Evolutionary conservation across 2,888 invertebrate genomes (phyloP).

Genomic region (Drosophila fulvimacula): DNA sequence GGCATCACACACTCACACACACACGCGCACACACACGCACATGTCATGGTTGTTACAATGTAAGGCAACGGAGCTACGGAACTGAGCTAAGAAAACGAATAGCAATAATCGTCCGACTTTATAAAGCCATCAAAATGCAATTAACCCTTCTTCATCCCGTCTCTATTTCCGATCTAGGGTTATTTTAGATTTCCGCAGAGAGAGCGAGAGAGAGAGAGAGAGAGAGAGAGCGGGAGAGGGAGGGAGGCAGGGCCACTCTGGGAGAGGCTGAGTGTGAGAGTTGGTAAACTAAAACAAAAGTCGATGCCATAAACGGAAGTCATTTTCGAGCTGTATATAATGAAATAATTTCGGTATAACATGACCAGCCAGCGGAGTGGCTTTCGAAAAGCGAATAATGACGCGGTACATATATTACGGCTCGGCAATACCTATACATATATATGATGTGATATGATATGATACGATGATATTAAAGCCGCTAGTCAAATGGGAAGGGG

Average conservation of each 20-base stretch:
- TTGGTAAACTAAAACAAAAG: constrained; percentile 76
- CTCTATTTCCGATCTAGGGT: constrained; percentile 73
- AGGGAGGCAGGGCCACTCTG: not conserved
- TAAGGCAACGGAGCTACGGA: constrained; percentile 33
- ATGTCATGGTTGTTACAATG: constrained; percentile 38
- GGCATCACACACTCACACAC: constrained; percentile 12
- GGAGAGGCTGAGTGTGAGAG: constrained; percentile 36
- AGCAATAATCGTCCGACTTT: constrained; percentile 46
- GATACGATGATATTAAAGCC: constrained; percentile 39
- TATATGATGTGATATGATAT: constrained; percentile 3
- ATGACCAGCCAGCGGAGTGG: constrained; percentile 47
- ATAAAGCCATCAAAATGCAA: constrained; percentile 82
- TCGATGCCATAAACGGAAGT: constrained; percentile 74
- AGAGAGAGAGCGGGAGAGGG: not conserved
- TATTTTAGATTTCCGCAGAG: constrained; percentile 67
- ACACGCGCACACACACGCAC: constrained; percentile 18
- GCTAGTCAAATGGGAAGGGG: constrained; percentile 60
- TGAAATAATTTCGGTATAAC: constrained; percentile 69
- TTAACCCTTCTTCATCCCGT: constrained; percentile 73
- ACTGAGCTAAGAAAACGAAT: constrained; percentile 35
- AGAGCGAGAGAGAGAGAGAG: not conserved
- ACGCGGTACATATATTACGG: constrained; percentile 23
- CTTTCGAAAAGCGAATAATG: constrained; percentile 67
- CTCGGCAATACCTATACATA: not conserved
- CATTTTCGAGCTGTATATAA: constrained; percentile 71